These are phyloP conservation scores for Reinhardtius hippoglossoides DNA, from an alignment of 2,113 vertebrate genomes.

Conservation along the genomic window DNA sequence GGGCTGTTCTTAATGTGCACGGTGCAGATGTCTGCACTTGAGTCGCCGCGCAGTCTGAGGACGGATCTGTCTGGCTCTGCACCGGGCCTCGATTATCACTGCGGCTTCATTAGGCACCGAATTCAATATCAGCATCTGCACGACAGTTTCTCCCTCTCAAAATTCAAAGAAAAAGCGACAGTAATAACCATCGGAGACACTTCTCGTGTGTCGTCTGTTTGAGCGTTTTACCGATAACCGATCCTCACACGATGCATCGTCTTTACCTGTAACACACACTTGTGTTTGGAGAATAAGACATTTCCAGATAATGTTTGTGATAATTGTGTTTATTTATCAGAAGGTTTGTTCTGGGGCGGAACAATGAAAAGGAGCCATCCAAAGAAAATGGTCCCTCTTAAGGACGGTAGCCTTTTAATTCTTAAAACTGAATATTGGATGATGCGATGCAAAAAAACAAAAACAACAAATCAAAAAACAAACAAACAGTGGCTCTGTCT, in stretches of 20 bases:
- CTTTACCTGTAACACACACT: background rate
- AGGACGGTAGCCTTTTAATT: background rate
- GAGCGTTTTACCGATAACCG: background rate
- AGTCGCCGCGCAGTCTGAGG: conserved; percentile 65
- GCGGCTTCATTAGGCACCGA: conserved; percentile 62
- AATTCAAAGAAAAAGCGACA: conserved; percentile 44
- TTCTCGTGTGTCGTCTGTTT: background rate
- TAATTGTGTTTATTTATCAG: background rate
- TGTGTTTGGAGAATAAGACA: background rate
- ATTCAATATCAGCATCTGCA: conserved; percentile 56
- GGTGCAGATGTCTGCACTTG: conserved; percentile 70
- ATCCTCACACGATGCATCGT: background rate
- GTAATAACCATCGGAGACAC: background rate
- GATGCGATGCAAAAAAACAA: background rate
- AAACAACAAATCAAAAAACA: too few species aligned
- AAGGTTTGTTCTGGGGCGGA: background rate
- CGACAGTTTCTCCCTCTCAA: conserved; percentile 39
- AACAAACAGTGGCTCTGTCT: conserved; percentile 7
- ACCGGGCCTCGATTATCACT: conserved; percentile 53
- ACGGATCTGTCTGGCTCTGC: conserved; percentile 66
- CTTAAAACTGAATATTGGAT: background rate
- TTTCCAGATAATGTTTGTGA: background rate
- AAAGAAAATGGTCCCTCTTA: conserved; percentile 3
- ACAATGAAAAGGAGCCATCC: background rate
- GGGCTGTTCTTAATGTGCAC: conserved; percentile 68